phyloP scores from a whole-genome alignment of 2,888 invertebrate species.

The Electrophaes corylata region DNA sequence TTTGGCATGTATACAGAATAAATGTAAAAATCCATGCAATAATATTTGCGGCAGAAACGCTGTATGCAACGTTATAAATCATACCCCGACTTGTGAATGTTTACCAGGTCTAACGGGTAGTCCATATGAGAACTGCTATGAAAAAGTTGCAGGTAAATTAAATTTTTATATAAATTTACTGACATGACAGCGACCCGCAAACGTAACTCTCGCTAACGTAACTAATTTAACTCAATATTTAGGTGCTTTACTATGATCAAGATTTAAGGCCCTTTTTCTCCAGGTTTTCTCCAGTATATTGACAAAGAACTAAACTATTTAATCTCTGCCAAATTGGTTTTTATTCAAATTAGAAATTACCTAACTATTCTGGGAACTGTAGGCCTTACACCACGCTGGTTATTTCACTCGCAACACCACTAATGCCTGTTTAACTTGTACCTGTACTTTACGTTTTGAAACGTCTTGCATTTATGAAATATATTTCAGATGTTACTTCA shows the following conservation, averaged over 20 bases:
- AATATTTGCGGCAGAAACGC: constrained; percentile 90
- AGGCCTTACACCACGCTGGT: too few relatives aligned
- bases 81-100: constrained; percentile 88
- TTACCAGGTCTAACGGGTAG: constrained; percentile 85
- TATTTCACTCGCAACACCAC: not conserved
- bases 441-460: not conserved
- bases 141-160: constrained; percentile 64
- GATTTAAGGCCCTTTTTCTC: too few relatives aligned
- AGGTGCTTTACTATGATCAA: too few relatives aligned
- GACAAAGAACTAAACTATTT: too few relatives aligned
- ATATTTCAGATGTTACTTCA: constrained; percentile 57
- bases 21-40: constrained; percentile 90
- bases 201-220: too few relatives aligned
- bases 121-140: constrained; percentile 83
- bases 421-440: not conserved
- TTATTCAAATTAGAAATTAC: too few relatives aligned
- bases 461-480: not conserved
- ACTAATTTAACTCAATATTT: too few relatives aligned
- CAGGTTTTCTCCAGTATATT: too few relatives aligned
- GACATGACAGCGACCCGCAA: too few relatives aligned
- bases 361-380: too few relatives aligned
- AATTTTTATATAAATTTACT: too few relatives aligned
- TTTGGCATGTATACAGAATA: constrained; percentile 88
- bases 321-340: too few relatives aligned
- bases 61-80: constrained; percentile 88